Evolutionary conservation across 2,888 invertebrate species (phyloP).

Genomic region (Lasioglossum leucozonium): DNA sequence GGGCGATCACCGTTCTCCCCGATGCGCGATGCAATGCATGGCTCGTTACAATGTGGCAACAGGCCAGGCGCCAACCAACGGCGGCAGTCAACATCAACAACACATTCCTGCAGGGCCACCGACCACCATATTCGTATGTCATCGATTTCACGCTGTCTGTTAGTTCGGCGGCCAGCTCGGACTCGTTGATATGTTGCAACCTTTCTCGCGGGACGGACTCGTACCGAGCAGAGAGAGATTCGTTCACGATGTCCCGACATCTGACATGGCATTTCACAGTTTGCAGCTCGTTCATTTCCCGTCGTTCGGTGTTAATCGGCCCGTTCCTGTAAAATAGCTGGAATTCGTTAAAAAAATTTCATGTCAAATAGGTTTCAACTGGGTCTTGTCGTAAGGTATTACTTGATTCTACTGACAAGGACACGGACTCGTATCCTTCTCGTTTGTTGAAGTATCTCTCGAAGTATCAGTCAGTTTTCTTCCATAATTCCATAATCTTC

Average conservation of each 20-base stretch:
- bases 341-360: too few relatives aligned
- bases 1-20: conserved; percentile 49
- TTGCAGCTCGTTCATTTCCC: background rate
- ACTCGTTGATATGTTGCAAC: conserved; percentile 13
- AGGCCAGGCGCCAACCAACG: conserved; percentile 51
- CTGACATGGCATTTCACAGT: background rate
- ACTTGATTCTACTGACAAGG: too few relatives aligned
- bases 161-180: background rate
- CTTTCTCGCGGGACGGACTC: background rate
- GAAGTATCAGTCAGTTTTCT: too few relatives aligned
- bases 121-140: conserved; percentile 26
- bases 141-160: conserved; percentile 43
- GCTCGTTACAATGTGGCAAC: conserved; percentile 43
- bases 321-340: background rate
- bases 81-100: conserved; percentile 53
- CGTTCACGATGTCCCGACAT: background rate
- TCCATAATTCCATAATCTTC: too few relatives aligned
- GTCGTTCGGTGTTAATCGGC: background rate
- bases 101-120: conserved; percentile 14
- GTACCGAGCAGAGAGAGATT: conserved; percentile 9
- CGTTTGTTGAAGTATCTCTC: too few relatives aligned
- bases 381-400: too few relatives aligned
- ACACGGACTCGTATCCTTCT: too few relatives aligned
- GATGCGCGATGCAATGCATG: conserved; percentile 19
- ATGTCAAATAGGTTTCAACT: too few relatives aligned